Percentiles rank a stretch among this genome's conserved stretches.
These are phyloP conservation scores for Dromius quadrimaculatus DNA, from an alignment of 2,888 invertebrate species.

Conservation along the genomic window DNA sequence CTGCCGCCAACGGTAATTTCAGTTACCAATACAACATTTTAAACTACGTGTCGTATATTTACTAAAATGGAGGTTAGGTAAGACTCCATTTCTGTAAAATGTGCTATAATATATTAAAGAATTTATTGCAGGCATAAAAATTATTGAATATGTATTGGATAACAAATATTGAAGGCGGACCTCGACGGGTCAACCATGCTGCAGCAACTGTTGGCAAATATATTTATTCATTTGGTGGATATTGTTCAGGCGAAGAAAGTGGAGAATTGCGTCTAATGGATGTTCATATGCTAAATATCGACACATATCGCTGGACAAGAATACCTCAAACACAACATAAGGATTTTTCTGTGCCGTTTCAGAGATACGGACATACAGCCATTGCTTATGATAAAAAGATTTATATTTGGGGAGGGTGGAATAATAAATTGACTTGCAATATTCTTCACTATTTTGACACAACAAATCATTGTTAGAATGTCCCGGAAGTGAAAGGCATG, in stretches of 20 bases:
- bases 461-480: conserved; percentile 75
- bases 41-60: conserved; percentile 7
- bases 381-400: conserved; percentile 82
- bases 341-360: conserved; percentile 76
- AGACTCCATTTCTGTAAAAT: not conserved
- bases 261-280: conserved; percentile 83
- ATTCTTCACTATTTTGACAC: conserved; percentile 86
- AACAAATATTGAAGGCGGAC: conserved; percentile 89
- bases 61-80: conserved; percentile 42
- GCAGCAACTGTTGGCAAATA: conserved; percentile 82
- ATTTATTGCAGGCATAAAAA: conserved; percentile 4
- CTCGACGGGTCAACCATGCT: conserved; percentile 92
- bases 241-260: conserved; percentile 87
- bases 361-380: conserved; percentile 93
- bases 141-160: conserved; percentile 82
- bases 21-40: conserved; percentile 3
- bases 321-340: conserved; percentile 69
- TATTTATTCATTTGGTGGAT: conserved; percentile 93
- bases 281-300: conserved; percentile 85
- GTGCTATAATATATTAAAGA: not conserved
- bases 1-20: too few species aligned
- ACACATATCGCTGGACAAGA: conserved; percentile 73
- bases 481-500: conserved; percentile 74
- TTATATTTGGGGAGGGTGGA: conserved; percentile 93
- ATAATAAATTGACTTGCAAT: conserved; percentile 86